Percentiles rank a stretch among this genome's conserved stretches.
phyloP scores from a whole-genome alignment of 2,797 vertebrate species.

The Pipistrellus nathusii region DNA sequence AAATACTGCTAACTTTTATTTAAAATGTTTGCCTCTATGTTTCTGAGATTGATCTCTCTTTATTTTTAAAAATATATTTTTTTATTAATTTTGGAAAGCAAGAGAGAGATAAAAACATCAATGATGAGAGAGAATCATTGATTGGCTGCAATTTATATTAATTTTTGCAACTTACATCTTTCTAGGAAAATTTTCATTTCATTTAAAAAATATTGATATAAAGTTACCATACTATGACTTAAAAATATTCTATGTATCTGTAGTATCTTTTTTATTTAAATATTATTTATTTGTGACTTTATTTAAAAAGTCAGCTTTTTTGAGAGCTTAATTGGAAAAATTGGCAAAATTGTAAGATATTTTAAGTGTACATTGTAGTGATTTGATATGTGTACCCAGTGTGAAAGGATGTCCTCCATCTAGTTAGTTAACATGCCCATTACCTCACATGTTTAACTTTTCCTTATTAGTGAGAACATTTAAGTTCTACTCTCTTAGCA shows the following conservation, averaged over 20 bases:
- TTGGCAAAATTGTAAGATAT: background rate
- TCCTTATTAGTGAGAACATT: background rate
- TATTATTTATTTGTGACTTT: background rate
- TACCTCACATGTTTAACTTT: background rate
- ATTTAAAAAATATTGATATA: background rate
- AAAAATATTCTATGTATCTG: background rate
- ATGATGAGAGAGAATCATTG: background rate
- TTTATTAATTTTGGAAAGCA: background rate
- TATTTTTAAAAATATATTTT: background rate
- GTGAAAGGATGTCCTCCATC: background rate
- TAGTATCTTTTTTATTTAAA: background rate
- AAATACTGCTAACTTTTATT: background rate
- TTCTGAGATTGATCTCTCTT: background rate
- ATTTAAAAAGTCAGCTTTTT: background rate
- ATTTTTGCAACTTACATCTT: slow-evolving; percentile 26
- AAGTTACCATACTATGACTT: background rate
- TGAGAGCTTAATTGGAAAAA: background rate
- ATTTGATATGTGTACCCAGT: background rate
- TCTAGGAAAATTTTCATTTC: slow-evolving; percentile 38
- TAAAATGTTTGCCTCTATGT: background rate
- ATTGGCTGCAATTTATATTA: background rate
- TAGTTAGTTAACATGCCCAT: background rate
- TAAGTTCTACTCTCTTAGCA: background rate
- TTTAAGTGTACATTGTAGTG: background rate
- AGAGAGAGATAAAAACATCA: background rate